Base-by-base conservation (phyloP, 1,140 invertebrate genomes). In the Ditylenchus dipsaci region DNA sequence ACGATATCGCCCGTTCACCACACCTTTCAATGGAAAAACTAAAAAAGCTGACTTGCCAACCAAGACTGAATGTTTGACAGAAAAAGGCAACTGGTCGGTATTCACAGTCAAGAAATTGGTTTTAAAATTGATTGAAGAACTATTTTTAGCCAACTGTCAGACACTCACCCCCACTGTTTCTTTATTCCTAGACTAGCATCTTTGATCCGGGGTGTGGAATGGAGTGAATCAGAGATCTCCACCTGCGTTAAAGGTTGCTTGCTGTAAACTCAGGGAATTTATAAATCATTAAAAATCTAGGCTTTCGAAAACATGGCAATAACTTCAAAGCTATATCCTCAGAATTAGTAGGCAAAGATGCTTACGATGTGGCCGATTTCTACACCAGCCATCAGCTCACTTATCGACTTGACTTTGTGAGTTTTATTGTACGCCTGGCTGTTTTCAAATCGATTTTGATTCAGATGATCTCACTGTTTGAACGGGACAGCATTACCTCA, bases 291-390 rank as follows among this genome's bases (percentile, higher is more conserved):
- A n/a, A n/a, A n/a, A n/a, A 53, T 53, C 15, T 53, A 53, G 49
- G 49, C 49, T 53, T 53, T 53, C 49, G 49, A 7, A 53, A 53
- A 26, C 15, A 53, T 15, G 49, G 49, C n/a, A 53, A 53, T 17
- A 53, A 53, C 23, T 53, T 53, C 49, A 26, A 19, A 19, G 49
- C 49, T 15, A 53, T 53, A 53, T 3, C 49, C 49, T 19, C 49
- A 19, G 49, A 53, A 17, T 15, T 53, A 8, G 23, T 21, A 8
- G 23, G 49, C 49, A 53, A 53, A 53, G 23, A 19, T 8, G 49
- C 49, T 53, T 53, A 53, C 15, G 49, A 53, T 53, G 49, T 53
- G 23, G 49, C 49, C 49, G 49, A 53, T 15, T 53, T 53, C 15
- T 53, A 53, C 49, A 53, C 49, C 49, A 26, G 23, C 8, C 3